phyloP scores from a whole-genome alignment of 2,888 invertebrate genomes.

The Andrena dorsata region DNA sequence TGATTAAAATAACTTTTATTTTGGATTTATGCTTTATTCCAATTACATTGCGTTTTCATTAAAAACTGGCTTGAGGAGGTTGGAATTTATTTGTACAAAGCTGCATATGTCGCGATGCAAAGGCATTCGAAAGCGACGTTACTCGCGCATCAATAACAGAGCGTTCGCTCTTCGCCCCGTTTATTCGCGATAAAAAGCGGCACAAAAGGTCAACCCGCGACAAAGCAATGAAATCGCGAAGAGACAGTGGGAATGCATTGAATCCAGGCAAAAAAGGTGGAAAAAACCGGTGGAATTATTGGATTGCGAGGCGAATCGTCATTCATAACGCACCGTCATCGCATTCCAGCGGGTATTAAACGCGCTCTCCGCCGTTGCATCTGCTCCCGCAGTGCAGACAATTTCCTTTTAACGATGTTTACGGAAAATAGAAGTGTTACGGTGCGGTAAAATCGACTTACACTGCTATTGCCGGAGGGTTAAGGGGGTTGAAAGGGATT shows the following conservation, averaged over 20 bases:
- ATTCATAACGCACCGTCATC: not conserved
- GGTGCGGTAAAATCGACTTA: constrained; percentile 8
- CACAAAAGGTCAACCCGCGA: not conserved
- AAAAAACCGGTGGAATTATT: not conserved
- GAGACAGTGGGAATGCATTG: not conserved
- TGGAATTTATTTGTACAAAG: too few relatives aligned
- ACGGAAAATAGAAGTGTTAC: constrained; percentile 27
- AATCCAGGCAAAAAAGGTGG: not conserved
- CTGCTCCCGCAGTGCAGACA: constrained; percentile 16
- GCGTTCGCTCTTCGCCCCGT: too few relatives aligned
- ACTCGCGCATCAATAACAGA: too few relatives aligned
- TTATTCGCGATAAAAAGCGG: too few relatives aligned
- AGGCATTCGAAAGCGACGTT: too few relatives aligned
- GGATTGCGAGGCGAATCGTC: constrained; percentile 12
- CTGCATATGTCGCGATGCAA: too few relatives aligned
- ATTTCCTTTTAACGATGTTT: constrained; percentile 32
- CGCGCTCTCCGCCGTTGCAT: constrained; percentile 34
- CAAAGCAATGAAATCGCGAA: not conserved
- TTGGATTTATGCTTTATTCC: too few relatives aligned
- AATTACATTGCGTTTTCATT: too few relatives aligned
- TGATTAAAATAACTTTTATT: too few relatives aligned
- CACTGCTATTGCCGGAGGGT: too few relatives aligned
- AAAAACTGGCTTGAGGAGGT: too few relatives aligned
- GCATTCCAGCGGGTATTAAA: constrained; percentile 6
- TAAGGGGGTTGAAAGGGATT: too few relatives aligned